Evolutionary conservation across 2,113 vertebrate species (phyloP).

Genomic region (Corythoichthys intestinalis): DNA sequence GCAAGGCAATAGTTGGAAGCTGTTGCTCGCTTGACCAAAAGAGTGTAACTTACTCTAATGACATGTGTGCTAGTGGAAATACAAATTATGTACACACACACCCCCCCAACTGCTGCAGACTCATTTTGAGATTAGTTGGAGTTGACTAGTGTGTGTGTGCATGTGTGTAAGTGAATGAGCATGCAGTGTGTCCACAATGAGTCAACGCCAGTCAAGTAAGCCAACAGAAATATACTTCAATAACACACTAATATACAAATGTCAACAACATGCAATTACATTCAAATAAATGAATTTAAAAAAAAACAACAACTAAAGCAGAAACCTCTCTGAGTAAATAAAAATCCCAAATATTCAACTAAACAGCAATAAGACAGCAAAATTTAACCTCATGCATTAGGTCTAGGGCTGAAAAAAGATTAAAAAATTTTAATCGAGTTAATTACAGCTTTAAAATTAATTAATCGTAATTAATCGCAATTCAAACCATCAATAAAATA

Average conservation of each 20-base stretch:
- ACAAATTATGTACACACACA: background rate
- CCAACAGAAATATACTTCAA: background rate
- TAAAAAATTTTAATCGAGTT: no score
- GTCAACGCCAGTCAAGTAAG: background rate
- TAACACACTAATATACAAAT: background rate
- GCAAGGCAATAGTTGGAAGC: background rate
- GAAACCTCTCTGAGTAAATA: background rate
- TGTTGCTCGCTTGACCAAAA: constrained; percentile 39
- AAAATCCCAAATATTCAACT: background rate
- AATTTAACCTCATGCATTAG: no score
- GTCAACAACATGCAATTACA: background rate
- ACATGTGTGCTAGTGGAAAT: constrained; percentile 44
- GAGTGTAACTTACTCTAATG: constrained; percentile 54
- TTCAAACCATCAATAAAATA: no score
- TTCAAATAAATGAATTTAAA: background rate
- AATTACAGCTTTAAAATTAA: no score
- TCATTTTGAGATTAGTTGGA: constrained; percentile 65
- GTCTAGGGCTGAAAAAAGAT: no score
- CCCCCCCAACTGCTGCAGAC: constrained; percentile 20
- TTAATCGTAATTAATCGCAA: no score
- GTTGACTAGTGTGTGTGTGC: constrained; percentile 19
- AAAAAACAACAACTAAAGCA: background rate
- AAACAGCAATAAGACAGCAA: no score
- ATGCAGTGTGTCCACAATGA: background rate
- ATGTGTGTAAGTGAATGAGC: background rate